A percentile compares a stretch with the other conserved stretches of the same genome.
These are phyloP conservation scores for Sarcophaga variegata DNA, from an alignment of 2,888 invertebrate species.

Conservation along the genomic window DNA sequence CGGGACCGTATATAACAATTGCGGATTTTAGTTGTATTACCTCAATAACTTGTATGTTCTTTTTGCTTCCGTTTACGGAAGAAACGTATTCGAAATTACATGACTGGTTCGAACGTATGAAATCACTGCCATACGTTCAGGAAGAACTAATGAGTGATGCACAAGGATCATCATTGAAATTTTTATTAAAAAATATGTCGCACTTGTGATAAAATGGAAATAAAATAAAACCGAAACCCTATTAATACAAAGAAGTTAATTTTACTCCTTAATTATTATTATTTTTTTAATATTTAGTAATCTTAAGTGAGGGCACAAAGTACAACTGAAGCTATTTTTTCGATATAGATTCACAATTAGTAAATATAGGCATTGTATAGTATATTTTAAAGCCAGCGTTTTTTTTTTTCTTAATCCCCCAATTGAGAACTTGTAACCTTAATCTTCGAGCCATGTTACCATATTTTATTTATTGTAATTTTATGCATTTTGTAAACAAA, in stretches of 20 bases:
- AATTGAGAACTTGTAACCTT: no score
- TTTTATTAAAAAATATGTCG: constrained; percentile 12
- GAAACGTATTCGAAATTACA: constrained; percentile 6
- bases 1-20: constrained; percentile 63
- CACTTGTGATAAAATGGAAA: constrained; percentile 12
- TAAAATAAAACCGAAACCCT: not conserved
- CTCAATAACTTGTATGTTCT: constrained; percentile 40
- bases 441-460: no score
- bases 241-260: not conserved
- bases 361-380: no score
- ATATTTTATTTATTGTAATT: no score
- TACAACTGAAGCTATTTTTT: no score
- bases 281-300: no score
- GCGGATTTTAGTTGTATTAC: constrained; percentile 66
- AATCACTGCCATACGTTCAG: constrained; percentile 11
- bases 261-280: no score
- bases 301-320: no score
- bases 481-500: no score
- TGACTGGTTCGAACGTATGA: constrained; percentile 34
- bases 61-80: constrained; percentile 14
- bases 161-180: not conserved
- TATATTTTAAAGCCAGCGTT: no score
- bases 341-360: no score
- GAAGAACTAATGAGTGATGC: constrained; percentile 25
- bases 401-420: no score